Percentiles rank a stretch among this genome's conserved stretches.
These are phyloP conservation scores for Plectrocnemia conspersa DNA, from an alignment of 1,140 invertebrate genomes.

Conservation along the genomic window DNA sequence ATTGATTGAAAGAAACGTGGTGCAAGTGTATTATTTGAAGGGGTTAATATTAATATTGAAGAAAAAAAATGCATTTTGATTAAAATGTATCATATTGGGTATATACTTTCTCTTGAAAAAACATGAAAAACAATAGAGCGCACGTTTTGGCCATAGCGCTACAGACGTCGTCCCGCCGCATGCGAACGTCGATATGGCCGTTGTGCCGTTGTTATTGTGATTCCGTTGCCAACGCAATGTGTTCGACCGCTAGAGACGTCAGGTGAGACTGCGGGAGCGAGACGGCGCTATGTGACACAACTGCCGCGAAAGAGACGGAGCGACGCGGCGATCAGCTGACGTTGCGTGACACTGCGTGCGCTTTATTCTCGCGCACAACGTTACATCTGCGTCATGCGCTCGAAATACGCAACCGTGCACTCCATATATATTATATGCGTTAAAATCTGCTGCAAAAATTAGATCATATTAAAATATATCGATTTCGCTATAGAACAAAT, in stretches of 20 bases:
- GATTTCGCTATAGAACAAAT: neutral
- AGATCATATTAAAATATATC: too few relatives aligned
- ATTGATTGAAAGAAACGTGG: too few relatives aligned
- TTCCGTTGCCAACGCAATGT: conserved; percentile 28
- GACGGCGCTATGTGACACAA: neutral
- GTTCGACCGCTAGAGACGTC: neutral
- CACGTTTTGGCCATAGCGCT: too few relatives aligned
- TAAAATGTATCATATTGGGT: too few relatives aligned
- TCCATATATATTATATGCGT: too few relatives aligned
- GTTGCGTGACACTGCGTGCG: conserved; percentile 24
- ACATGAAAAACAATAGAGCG: too few relatives aligned
- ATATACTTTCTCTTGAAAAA: too few relatives aligned
- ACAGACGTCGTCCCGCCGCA: too few relatives aligned
- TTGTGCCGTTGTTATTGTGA: conserved; percentile 24
- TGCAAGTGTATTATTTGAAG: too few relatives aligned
- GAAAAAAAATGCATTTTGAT: too few relatives aligned
- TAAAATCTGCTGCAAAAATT: too few relatives aligned
- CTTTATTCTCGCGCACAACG: conserved; percentile 10
- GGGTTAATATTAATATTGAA: too few relatives aligned
- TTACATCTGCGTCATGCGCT: conserved; percentile 17
- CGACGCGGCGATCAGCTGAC: conserved; percentile 29
- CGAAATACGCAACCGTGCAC: neutral
- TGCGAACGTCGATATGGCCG: neutral
- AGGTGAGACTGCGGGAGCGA: neutral
- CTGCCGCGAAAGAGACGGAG: neutral